Evolutionary conservation across 2,888 invertebrate species (phyloP).

Genomic region (Alentia gelatinosa): DNA sequence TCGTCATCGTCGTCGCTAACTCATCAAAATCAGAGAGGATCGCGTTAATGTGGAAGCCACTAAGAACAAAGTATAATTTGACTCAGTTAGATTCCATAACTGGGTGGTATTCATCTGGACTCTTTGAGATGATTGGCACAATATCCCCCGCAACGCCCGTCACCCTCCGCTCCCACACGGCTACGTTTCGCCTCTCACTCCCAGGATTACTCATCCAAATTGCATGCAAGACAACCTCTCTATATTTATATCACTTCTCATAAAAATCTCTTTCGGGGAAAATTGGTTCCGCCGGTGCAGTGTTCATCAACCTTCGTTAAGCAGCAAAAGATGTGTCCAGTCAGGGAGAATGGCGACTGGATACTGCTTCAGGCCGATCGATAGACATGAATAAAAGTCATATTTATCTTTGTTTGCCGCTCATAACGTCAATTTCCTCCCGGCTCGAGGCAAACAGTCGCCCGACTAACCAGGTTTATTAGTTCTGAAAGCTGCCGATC

Average conservation of each 20-base stretch:
- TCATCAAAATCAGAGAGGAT: not conserved
- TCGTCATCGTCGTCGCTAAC: too few species aligned
- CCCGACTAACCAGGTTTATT: conserved; percentile 10
- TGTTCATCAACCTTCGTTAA: conserved; percentile 1
- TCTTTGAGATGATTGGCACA: not conserved
- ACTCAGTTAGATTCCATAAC: not conserved
- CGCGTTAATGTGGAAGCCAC: not conserved
- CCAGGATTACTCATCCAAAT: not conserved
- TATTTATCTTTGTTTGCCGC: conserved; percentile 26
- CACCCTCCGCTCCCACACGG: not conserved
- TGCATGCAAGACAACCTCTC: conserved; percentile 7
- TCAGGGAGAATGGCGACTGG: conserved; percentile 11
- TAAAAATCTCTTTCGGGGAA: conserved; percentile 5
- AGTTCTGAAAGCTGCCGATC: conserved; percentile 17
- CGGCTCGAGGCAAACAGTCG: not conserved
- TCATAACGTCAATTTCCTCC: conserved; percentile 9
- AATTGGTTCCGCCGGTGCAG: not conserved
- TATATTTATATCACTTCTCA: conserved; percentile 21
- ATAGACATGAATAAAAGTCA: conserved; percentile 22
- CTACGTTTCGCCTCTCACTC: not conserved
- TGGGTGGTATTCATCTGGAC: not conserved
- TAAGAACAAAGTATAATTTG: not conserved
- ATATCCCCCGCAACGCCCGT: not conserved
- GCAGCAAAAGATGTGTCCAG: conserved; percentile 22
- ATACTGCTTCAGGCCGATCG: not conserved